phyloP scores from a whole-genome alignment of 2,888 invertebrate genomes.

The Leucophenga montana region DNA sequence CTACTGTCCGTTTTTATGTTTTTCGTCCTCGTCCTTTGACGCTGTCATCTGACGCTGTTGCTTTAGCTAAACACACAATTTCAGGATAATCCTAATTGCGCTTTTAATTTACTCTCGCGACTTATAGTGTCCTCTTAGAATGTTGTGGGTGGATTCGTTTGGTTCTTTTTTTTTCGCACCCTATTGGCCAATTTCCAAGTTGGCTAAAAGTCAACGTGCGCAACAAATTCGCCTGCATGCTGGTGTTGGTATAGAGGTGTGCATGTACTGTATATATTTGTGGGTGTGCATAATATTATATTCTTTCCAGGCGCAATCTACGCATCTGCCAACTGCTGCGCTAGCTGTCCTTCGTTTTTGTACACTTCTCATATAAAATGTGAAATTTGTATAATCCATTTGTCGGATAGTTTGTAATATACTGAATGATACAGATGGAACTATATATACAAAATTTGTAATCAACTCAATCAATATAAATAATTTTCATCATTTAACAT shows the following conservation, averaged over 20 bases:
- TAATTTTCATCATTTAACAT: no score
- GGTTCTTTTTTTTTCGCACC: neutral
- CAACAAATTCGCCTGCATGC: neutral
- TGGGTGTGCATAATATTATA: no score
- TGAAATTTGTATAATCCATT: no score
- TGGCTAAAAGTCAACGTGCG: conserved; percentile 14
- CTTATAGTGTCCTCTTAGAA: neutral
- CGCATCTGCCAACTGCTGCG: neutral
- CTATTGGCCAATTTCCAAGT: conserved; percentile 23
- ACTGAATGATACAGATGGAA: neutral
- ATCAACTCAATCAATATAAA: no score
- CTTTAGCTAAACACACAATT: conserved; percentile 44
- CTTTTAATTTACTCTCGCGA: conserved; percentile 30
- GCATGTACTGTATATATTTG: no score
- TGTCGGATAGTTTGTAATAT: neutral
- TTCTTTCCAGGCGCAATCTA: neutral
- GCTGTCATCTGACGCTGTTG: no score
- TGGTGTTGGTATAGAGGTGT: no score
- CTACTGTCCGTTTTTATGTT: conserved; percentile 1
- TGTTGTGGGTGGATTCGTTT: neutral
- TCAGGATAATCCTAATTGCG: conserved; percentile 55
- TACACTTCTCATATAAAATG: neutral
- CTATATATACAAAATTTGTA: no score
- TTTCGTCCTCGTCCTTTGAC: neutral
- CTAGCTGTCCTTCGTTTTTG: neutral